Evolutionary conservation across 2,113 vertebrate species (phyloP).

Genomic region (Catharus bicknelli): DNA sequence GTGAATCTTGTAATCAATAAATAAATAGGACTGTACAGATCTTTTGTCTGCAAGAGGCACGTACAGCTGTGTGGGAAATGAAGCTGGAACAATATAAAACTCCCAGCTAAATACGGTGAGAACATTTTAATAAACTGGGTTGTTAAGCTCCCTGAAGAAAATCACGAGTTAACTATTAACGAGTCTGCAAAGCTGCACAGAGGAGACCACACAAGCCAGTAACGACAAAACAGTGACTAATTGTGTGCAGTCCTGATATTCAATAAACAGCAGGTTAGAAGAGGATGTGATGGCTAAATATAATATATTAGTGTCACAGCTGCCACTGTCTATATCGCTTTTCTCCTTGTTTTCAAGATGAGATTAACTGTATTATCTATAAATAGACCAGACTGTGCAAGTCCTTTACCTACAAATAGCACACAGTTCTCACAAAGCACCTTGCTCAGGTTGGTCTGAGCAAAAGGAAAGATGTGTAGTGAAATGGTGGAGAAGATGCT

Average conservation of each 20-base stretch:
- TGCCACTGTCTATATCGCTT: slow-evolving; percentile 15
- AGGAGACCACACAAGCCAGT: neutral
- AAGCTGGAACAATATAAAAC: neutral
- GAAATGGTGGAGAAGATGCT: neutral
- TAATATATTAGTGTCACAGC: slow-evolving; percentile 9
- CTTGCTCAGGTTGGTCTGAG: neutral
- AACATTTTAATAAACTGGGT: slow-evolving; percentile 3
- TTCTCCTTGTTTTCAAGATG: slow-evolving; percentile 8
- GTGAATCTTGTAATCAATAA: slow-evolving; percentile 34
- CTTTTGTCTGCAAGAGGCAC: slow-evolving; percentile 18
- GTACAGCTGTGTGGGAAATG: slow-evolving; percentile 13
- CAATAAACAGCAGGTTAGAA: neutral
- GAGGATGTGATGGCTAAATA: neutral
- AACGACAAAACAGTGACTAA: neutral
- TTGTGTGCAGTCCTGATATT: neutral
- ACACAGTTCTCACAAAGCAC: neutral
- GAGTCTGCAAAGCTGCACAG: neutral
- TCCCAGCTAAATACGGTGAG: neutral
- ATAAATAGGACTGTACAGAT: neutral
- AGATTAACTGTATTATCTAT: slow-evolving; percentile 13
- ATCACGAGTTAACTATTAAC: neutral
- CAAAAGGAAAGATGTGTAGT: neutral
- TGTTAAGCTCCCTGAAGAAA: slow-evolving; percentile 23
- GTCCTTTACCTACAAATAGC: neutral
- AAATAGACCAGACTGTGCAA: slow-evolving; percentile 25